A percentile compares a stretch with the other conserved stretches of the same genome.
phyloP scores from a whole-genome alignment of 2,797 vertebrate species.

The Simalia tracyae region DNA sequence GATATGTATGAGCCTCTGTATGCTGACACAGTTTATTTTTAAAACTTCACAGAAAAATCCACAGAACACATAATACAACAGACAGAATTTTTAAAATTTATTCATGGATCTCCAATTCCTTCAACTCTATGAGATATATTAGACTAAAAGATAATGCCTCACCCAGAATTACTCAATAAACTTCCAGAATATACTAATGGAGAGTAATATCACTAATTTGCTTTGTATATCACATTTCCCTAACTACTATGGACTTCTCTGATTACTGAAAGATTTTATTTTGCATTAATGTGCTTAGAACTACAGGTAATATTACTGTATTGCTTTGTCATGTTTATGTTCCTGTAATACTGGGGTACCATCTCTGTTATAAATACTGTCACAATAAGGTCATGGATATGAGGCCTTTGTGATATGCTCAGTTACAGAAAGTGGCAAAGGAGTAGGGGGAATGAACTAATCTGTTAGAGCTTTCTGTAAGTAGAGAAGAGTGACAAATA shows the following conservation, averaged over 20 bases:
- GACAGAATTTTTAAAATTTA: background rate
- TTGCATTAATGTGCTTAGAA: background rate
- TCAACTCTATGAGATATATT: background rate
- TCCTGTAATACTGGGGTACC: background rate
- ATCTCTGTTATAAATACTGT: constrained; percentile 6
- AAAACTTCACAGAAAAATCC: background rate
- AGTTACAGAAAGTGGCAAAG: constrained; percentile 15
- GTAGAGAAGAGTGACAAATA: constrained; percentile 1
- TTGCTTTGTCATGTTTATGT: background rate
- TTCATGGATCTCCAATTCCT: background rate
- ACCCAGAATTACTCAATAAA: background rate
- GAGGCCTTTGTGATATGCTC: background rate
- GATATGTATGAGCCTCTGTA: background rate
- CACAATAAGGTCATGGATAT: constrained; percentile 10
- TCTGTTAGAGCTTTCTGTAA: background rate
- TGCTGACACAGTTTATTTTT: background rate
- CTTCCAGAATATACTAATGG: background rate
- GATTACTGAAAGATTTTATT: background rate
- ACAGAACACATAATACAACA: background rate
- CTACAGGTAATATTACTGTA: background rate
- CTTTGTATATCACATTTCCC: background rate
- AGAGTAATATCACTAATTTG: background rate
- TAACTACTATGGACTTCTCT: background rate
- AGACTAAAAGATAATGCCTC: background rate
- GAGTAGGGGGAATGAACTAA: background rate